Conservation (phyloP, 2,888 invertebrate genomes). For the Oeneis ivallda region DNA sequence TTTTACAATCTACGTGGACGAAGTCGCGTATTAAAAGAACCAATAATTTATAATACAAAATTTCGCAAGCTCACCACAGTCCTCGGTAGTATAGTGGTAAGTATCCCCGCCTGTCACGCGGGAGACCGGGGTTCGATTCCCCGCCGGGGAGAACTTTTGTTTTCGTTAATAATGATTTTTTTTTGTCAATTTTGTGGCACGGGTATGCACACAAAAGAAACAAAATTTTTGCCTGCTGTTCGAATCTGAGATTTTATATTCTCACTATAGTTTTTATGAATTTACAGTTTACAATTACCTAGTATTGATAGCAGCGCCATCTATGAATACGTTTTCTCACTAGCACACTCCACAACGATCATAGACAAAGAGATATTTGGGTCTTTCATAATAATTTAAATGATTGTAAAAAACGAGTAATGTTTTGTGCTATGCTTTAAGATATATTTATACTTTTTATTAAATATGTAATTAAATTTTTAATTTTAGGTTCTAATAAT, state of each 20-base stretch:
- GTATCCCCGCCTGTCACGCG: conserved; percentile 83
- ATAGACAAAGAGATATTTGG: conserved; percentile 14
- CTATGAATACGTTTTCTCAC: neutral
- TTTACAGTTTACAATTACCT: no score
- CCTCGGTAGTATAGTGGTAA: conserved; percentile 82
- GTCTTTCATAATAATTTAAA: conserved; percentile 15
- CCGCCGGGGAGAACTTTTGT: conserved; percentile 65
- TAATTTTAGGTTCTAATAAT: neutral
- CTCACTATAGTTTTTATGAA: no score
- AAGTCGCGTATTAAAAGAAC: no score
- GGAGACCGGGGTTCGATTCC: conserved; percentile 83
- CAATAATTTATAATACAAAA: neutral
- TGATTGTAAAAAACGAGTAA: neutral
- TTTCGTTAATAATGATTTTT: no score
- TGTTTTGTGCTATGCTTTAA: neutral
- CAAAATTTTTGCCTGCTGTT: no score
- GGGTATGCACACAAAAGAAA: no score
- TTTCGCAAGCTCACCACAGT: conserved; percentile 29
- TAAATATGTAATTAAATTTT: neutral
- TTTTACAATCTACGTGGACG: no score
- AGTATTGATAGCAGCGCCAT: conserved; percentile 14
- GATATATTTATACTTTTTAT: neutral
- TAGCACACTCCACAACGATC: neutral
- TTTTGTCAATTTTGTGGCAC: neutral
- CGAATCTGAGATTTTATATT: no score